A percentile compares a stretch with the other conserved stretches of the same genome.
These are phyloP conservation scores for Cetonia aurata DNA, from an alignment of 2,888 invertebrate genomes.

Conservation along the genomic window DNA sequence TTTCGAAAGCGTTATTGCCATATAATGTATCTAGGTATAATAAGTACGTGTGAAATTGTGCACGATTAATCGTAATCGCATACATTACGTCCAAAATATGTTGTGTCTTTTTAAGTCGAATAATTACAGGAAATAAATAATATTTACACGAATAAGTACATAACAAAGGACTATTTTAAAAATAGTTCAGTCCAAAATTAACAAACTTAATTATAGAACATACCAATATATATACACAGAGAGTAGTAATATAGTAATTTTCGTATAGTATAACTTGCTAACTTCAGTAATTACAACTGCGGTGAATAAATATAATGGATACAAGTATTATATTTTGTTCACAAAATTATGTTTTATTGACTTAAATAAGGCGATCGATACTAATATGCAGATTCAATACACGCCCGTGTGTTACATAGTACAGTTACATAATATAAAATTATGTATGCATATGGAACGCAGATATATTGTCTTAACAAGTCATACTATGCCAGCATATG, in stretches of 20 bases:
- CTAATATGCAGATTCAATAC: slow-evolving; percentile 10
- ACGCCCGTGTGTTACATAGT: slow-evolving; percentile 27
- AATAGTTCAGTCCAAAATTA: slow-evolving; percentile 44
- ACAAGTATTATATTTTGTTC: neutral
- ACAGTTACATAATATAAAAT: slow-evolving; percentile 34
- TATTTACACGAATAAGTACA: slow-evolving; percentile 57
- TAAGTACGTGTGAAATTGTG: slow-evolving; percentile 45
- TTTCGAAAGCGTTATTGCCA: slow-evolving; percentile 46
- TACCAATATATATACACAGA: slow-evolving; percentile 45
- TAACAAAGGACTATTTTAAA: slow-evolving; percentile 53
- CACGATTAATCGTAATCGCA: slow-evolving; percentile 31
- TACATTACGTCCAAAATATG: slow-evolving; percentile 29
- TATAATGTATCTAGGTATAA: slow-evolving; percentile 16
- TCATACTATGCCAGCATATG: slow-evolving; percentile 41
- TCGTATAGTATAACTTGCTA: slow-evolving; percentile 46
- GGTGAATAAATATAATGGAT: slow-evolving; percentile 7
- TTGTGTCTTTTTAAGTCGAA: slow-evolving; percentile 41
- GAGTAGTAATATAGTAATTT: slow-evolving; percentile 10
- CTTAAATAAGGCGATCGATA: slow-evolving; percentile 4
- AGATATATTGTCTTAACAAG: slow-evolving; percentile 34
- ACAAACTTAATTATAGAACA: slow-evolving; percentile 47
- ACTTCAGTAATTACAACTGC: slow-evolving; percentile 29
- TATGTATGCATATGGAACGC: neutral
- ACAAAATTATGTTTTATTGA: slow-evolving; percentile 11
- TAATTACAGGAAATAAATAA: slow-evolving; percentile 54